Evolutionary conservation across 37 sponge, comb jelly and placozoan species (phyloP), one percentile per base, ranked within the genome.

Genomic region (Spongia lamella): DNA sequence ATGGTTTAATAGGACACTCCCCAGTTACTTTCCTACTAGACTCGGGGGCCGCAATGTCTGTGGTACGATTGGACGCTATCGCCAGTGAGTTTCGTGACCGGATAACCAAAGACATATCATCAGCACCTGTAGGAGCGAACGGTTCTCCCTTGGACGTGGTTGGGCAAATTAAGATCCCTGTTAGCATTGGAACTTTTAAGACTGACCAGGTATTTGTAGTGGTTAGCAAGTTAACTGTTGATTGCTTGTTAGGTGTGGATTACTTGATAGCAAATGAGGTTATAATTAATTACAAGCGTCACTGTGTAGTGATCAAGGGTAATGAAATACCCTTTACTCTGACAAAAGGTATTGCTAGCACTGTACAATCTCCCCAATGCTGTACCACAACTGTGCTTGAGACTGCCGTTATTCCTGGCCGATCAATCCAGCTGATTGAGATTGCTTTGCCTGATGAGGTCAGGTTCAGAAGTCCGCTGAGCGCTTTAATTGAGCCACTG

Each of bases 31-130:
- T 72, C 31, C 34, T 72, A 20, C n/a, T 72, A 19, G 72, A 72
- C 30, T 54, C 72, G 4, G 72, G 72, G 30, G 72, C 72, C 19
- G 56, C 72, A 24, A 29, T 72, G 14, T 72, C 72, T 14, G 72
- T 53, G 16, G 56, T n/a, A n/a, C n/a, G n/a, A n/a, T n/a, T n/a
- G n/a, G n/a, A n/a, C n/a, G n/a, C n/a, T n/a, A n/a, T n/a, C 31
- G 30, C 61, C 27, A 11, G 30, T 60, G 61, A 60, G 31, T 9
- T 30, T 13, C 11, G 66, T 60, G 31, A 27, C 61, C 31, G n/a
- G n/a, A n/a, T n/a, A n/a, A n/a, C n/a, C n/a, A n/a, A n/a, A n/a
- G n/a, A n/a, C n/a, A n/a, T n/a, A n/a, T n/a, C n/a, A n/a, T n/a
- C n/a, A n/a, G n/a, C 61, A 60, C 61, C 61, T 60, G 29, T 60